These are phyloP conservation scores for Aleiodes alternator DNA, from an alignment of 2,888 invertebrate species.

Conservation along the genomic window DNA sequence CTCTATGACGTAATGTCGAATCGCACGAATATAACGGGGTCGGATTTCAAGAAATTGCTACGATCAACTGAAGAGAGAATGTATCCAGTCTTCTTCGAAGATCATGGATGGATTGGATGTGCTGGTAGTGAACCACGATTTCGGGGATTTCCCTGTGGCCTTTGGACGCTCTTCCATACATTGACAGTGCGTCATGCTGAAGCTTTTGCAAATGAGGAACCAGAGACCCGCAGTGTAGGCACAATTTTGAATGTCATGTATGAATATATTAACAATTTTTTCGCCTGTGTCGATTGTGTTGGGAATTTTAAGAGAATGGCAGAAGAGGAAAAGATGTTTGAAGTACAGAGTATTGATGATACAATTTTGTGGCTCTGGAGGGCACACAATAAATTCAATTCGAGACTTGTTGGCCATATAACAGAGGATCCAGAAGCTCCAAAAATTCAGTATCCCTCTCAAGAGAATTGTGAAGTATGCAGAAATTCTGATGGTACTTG, in stretches of 20 bases:
- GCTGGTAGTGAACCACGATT: conserved; percentile 84
- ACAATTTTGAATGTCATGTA: conserved; percentile 89
- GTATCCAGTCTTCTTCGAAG: conserved; percentile 77
- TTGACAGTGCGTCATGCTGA: conserved; percentile 83
- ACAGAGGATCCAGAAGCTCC: conserved; percentile 94
- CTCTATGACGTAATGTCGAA: conserved; percentile 76
- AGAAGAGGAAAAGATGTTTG: conserved; percentile 81
- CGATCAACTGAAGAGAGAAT: conserved; percentile 77
- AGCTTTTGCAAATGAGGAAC: conserved; percentile 59
- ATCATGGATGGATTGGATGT: conserved; percentile 86
- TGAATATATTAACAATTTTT: conserved; percentile 93
- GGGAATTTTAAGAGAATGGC: conserved; percentile 94
- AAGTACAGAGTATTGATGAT: conserved; percentile 84
- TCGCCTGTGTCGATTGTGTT: conserved; percentile 94
- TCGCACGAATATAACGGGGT: conserved; percentile 78
- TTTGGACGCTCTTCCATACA: conserved; percentile 97
- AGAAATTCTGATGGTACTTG: conserved; percentile 78
- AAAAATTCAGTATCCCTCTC: conserved; percentile 91
- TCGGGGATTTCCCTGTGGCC: conserved; percentile 94
- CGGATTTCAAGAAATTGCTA: conserved; percentile 79
- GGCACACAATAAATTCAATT: conserved; percentile 95
- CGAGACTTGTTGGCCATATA: conserved; percentile 87
- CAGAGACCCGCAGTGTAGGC: conserved; percentile 76
- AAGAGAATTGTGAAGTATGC: conserved; percentile 83
- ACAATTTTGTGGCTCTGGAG: conserved; percentile 95